phyloP scores from a whole-genome alignment of 1,140 invertebrate species.

The Conus betulinus region DNA sequence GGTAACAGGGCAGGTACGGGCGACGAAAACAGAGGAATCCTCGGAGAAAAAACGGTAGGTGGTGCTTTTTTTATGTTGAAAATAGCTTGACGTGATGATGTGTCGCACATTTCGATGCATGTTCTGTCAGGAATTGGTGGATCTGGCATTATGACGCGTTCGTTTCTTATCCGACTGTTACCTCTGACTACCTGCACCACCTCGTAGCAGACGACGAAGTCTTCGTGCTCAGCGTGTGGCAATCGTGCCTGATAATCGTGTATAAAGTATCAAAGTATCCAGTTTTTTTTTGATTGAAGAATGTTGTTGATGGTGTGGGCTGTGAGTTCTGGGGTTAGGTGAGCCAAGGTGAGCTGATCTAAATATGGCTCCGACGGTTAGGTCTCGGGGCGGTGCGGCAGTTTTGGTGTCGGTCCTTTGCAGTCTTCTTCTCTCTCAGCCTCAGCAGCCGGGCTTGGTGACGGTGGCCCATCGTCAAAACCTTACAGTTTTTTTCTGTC shows the following conservation, averaged over 20 bases:
- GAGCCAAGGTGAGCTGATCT: slow-evolving; percentile 40
- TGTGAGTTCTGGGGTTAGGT: slow-evolving; percentile 24
- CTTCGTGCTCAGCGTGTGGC: neutral
- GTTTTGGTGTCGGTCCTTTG: slow-evolving; percentile 17
- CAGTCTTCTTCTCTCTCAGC: neutral
- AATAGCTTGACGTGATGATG: neutral
- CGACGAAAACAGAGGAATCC: slow-evolving; percentile 53
- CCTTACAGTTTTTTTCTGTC: neutral
- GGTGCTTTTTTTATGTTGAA: neutral
- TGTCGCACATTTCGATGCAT: neutral
- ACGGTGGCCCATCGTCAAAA: neutral
- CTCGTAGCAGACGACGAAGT: slow-evolving; percentile 36
- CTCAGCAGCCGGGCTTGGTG: neutral
- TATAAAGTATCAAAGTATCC: neutral
- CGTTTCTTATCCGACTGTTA: slow-evolving; percentile 33
- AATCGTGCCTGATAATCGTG: neutral
- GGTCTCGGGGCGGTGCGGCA: slow-evolving; percentile 24
- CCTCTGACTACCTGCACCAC: slow-evolving; percentile 39
- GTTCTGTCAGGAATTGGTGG: slow-evolving; percentile 19
- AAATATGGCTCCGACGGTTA: slow-evolving; percentile 38
- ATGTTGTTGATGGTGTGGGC: neutral
- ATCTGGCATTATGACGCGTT: slow-evolving; percentile 13
- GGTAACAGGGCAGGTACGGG: slow-evolving; percentile 50
- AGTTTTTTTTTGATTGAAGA: neutral
- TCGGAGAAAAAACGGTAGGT: slow-evolving; percentile 53